A percentile compares a stretch with the other conserved stretches of the same genome.
These are phyloP conservation scores for Phymastichus coffea DNA, from an alignment of 1,140 invertebrate species.

Conservation along the genomic window DNA sequence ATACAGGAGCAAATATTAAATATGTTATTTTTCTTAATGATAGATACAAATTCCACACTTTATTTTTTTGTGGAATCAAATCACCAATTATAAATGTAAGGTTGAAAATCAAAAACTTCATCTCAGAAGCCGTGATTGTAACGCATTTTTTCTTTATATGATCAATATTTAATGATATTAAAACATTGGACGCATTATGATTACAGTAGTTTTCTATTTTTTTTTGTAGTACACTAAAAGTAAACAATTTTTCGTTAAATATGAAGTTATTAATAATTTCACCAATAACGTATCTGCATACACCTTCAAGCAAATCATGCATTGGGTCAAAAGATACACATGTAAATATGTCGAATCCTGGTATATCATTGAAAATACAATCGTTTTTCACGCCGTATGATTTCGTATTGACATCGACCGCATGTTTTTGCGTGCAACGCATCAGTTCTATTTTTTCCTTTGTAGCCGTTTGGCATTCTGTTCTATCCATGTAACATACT, in stretches of 20 bases:
- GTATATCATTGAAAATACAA: conserved; percentile 22
- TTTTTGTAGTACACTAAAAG: conserved; percentile 27
- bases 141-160: conserved; percentile 24
- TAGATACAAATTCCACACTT: conserved; percentile 33
- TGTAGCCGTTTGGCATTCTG: conserved; percentile 3
- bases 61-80: conserved; percentile 29
- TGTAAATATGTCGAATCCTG: conserved; percentile 27
- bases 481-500: conserved; percentile 8
- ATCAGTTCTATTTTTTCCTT: conserved; percentile 23
- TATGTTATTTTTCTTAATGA: conserved; percentile 31
- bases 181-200: too few relatives aligned
- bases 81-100: conserved; percentile 35
- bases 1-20: conserved; percentile 22
- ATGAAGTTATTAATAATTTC: conserved; percentile 29
- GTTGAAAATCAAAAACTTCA: conserved; percentile 27
- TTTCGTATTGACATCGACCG: conserved; percentile 12
- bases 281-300: conserved; percentile 29
- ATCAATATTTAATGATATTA: conserved; percentile 24
- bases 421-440: conserved; percentile 23
- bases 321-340: conserved; percentile 29
- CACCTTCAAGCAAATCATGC: conserved; percentile 35
- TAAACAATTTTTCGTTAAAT: conserved; percentile 22
- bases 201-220: conserved; percentile 29
- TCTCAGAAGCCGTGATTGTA: conserved; percentile 36
- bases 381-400: conserved; percentile 22